Evolutionary conservation across 2,888 invertebrate species (phyloP), one percentile per base, ranked within the genome.

Genomic region (Lacanobia wlatinum): DNA sequence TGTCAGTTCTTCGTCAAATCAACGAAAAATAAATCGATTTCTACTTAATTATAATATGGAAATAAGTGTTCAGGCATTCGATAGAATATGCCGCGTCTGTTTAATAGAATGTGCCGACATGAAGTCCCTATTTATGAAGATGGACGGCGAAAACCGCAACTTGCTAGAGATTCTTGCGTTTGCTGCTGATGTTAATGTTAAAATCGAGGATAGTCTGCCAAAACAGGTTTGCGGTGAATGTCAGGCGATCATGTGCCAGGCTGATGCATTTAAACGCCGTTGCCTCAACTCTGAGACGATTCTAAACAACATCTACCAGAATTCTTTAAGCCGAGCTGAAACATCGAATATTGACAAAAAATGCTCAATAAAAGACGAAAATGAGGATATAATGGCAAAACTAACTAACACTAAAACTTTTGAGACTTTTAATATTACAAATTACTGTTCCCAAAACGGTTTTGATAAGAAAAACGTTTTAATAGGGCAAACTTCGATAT

Each of bases 191-290:
- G 87, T 92, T 71, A 88, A 90, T 76, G 85, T 94, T 80, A 88
- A 87, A 83, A 78, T 83, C 18, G 90, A 88, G 48, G 91, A 94
- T 82, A 87, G 76, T 70, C 87, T 93, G 56, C 94, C 96, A 0
- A 92, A 94, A 85, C 94, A 94, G 76, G 90, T 96, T 69, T 96
- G 96, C 84, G 78, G 76, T 63, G 92, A 92, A 40, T 96, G 96
- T 77, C 91, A 92, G 72, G 55, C 79, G 40, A 86, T 90, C 28
- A 84, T 96, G 86, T 86, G 84, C 43, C 93, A 92, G 77, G 90
- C 92, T 34, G 91, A 94, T 46, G 89, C 90, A 34, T 95, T 96
- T 68, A 94, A 92, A 86, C 90, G 90, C n/a, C 92, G 91, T 3
- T 95, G 94, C 74, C 75, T 92, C 3, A 89, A 93, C 43, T 92